These are phyloP conservation scores for Choloepus hoffmanni DNA, from an alignment of 2,113 vertebrate genomes.

Conservation along the genomic window DNA sequence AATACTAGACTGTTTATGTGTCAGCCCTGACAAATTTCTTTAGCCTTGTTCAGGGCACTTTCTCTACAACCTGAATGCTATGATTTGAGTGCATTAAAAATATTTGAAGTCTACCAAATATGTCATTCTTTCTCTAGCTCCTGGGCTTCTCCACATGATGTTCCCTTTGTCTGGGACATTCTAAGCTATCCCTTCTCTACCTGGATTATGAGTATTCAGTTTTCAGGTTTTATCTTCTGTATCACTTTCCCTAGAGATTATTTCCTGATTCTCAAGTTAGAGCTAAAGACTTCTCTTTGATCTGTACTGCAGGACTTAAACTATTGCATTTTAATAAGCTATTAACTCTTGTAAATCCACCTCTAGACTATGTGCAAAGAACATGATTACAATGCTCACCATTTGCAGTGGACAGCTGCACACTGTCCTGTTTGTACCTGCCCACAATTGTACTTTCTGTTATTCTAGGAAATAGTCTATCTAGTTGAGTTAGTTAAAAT, in stretches of 20 bases:
- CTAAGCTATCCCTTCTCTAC: not conserved
- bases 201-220: not conserved
- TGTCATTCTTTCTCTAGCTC: not conserved
- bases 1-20: not conserved
- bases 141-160: not conserved
- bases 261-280: not conserved
- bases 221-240: not conserved
- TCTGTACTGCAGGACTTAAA: not conserved
- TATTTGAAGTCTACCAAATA: not conserved
- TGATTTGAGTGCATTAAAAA: not conserved
- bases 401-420: not conserved
- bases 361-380: not conserved
- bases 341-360: not conserved
- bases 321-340: not conserved
- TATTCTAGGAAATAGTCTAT: not conserved
- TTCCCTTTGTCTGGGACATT: not conserved
- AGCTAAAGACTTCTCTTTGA: not conserved
- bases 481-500: not conserved
- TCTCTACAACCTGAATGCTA: not conserved
- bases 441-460: not conserved
- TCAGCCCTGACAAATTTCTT: not conserved
- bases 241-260: not conserved
- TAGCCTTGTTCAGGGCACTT: not conserved
- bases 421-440: not conserved
- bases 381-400: not conserved